Percentiles rank a stretch among this genome's conserved stretches.
phyloP scores from a whole-genome alignment of 1,140 invertebrate species.

The Hyles euphorbiae region DNA sequence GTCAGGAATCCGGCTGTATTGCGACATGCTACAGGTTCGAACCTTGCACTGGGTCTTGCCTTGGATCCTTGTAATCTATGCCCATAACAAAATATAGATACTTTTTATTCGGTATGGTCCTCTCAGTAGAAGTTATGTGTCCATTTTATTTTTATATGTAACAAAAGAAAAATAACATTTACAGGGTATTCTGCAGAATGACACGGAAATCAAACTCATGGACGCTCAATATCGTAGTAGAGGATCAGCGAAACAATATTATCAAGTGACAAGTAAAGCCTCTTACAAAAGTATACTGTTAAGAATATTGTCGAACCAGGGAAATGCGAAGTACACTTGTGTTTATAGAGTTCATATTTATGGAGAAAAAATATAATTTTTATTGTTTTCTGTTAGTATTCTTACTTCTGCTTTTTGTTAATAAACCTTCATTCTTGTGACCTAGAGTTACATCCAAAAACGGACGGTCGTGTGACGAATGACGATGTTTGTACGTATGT shows the following conservation, averaged over 20 bases:
- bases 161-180: constrained; percentile 1
- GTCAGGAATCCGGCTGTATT: too few species aligned
- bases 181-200: constrained; percentile 51
- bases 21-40: too few species aligned
- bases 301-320: constrained; percentile 58
- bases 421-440: not conserved
- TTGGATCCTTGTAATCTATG: too few species aligned
- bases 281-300: constrained; percentile 44
- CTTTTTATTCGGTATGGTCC: too few species aligned
- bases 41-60: too few species aligned
- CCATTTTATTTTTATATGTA: too few species aligned
- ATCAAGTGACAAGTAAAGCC: constrained; percentile 28
- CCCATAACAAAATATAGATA: too few species aligned
- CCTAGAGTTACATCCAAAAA: not conserved
- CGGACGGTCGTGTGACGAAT: too few species aligned
- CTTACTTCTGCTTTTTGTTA: not conserved
- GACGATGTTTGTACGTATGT: too few species aligned
- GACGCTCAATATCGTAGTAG: constrained; percentile 39
- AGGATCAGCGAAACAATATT: constrained; percentile 60
- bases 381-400: constrained; percentile 4
- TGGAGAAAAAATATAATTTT: constrained; percentile 12
- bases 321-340: constrained; percentile 60
- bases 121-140: too few species aligned
- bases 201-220: constrained; percentile 42
- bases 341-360: constrained; percentile 62